Percentiles rank a stretch among this genome's conserved stretches.
phyloP scores from a whole-genome alignment of 2,113 vertebrate genomes.

The Leucosticte australis region DNA sequence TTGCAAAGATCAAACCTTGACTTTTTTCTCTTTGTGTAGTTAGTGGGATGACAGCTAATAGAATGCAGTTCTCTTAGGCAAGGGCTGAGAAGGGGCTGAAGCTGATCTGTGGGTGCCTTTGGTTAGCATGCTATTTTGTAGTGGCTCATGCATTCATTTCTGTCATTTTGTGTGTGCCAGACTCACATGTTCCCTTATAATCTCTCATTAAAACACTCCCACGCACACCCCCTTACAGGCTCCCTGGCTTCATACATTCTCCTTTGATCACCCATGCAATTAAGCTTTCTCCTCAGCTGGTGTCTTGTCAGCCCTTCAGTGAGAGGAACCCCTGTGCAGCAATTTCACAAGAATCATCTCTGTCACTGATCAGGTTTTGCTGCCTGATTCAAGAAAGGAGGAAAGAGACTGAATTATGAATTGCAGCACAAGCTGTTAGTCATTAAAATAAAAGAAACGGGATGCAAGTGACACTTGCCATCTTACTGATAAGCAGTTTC shows the following conservation, averaged over 20 bases:
- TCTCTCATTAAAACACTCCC: slow-evolving; percentile 24
- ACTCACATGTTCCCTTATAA: background rate
- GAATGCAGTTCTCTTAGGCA: background rate
- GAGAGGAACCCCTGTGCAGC: background rate
- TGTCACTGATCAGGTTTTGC: background rate
- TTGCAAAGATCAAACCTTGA: background rate
- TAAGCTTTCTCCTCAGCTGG: slow-evolving; percentile 12
- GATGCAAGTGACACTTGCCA: background rate
- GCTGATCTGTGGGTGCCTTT: background rate
- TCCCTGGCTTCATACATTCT: background rate
- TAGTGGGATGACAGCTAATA: background rate
- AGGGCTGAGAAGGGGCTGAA: background rate
- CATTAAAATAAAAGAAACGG: background rate
- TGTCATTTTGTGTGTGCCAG: slow-evolving; percentile 25
- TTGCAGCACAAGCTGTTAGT: background rate
- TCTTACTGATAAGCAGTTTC: background rate
- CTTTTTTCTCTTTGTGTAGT: background rate
- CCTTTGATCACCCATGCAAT: slow-evolving; percentile 38
- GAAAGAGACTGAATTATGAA: background rate
- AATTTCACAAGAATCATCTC: background rate
- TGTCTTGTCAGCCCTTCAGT: slow-evolving; percentile 4
- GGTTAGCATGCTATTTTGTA: background rate
- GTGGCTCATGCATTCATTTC: background rate
- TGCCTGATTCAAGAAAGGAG: background rate
- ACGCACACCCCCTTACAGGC: background rate